These are phyloP conservation scores for Tortricodes alternella DNA, from an alignment of 2,888 invertebrate species.

Conservation along the genomic window DNA sequence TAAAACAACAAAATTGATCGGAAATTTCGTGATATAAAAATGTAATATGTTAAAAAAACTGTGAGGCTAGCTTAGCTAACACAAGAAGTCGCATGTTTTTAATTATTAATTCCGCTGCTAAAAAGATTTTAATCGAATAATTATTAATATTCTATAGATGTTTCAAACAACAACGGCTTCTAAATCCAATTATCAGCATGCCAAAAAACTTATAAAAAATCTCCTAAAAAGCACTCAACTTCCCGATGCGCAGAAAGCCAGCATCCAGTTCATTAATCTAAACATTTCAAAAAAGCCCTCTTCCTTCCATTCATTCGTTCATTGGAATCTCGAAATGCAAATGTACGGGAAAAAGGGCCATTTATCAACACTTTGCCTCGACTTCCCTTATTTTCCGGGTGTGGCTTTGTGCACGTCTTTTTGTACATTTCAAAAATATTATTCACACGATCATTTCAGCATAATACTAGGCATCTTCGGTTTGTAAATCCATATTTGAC, in stretches of 20 bases:
- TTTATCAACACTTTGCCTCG: conserved; percentile 16
- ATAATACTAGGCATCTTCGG: not conserved
- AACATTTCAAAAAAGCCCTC: conserved; percentile 11
- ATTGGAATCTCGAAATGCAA: conserved; percentile 17
- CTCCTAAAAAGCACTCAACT: not conserved
- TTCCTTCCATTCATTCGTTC: conserved; percentile 13
- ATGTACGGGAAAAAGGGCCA: conserved; percentile 14
- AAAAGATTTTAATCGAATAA: no score
- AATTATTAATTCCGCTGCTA: no score
- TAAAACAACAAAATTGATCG: no score
- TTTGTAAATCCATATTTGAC: not conserved
- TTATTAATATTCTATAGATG: no score
- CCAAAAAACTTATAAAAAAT: not conserved
- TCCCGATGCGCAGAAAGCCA: not conserved
- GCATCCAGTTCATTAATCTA: conserved; percentile 14
- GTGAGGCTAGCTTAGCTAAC: no score
- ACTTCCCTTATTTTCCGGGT: not conserved
- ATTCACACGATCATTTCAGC: no score
- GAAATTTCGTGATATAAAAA: no score
- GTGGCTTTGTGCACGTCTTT: not conserved
- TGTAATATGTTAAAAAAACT: no score
- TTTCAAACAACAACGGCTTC: not conserved
- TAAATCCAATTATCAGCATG: not conserved
- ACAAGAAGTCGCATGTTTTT: no score
- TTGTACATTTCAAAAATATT: not conserved